Percentiles rank a stretch among this genome's conserved stretches.
Evolutionary conservation across 2,888 invertebrate genomes (phyloP).

Genomic region (Rotaria sp.): DNA sequence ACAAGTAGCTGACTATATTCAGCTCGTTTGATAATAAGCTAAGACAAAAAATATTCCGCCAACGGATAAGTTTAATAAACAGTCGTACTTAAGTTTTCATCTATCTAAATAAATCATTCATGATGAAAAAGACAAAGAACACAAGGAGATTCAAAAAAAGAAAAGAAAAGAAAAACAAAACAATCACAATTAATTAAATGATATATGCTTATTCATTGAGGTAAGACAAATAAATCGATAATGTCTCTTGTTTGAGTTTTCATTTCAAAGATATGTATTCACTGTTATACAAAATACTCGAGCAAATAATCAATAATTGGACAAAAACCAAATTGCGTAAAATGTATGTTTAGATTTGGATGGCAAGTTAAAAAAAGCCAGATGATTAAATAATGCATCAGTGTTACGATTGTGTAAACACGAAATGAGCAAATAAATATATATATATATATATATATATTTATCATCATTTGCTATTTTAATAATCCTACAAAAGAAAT

Average conservation of each 20-base stretch:
- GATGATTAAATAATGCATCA: background rate
- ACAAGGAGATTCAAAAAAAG: background rate
- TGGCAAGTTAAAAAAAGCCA: background rate
- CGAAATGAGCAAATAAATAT: background rate
- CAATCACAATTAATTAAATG: background rate
- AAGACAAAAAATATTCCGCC: background rate
- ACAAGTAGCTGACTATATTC: background rate
- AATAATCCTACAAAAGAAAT: background rate
- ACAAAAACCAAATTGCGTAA: background rate
- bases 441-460: too few species aligned
- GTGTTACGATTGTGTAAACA: background rate
- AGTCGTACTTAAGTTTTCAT: background rate
- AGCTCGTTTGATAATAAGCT: background rate
- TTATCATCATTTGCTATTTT: too few species aligned
- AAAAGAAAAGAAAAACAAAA: background rate
- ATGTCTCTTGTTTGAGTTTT: background rate
- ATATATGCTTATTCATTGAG: background rate
- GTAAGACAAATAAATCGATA: background rate
- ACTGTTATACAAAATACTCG: background rate
- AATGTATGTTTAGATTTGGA: too few species aligned
- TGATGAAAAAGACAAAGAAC: too few species aligned
- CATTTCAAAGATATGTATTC: background rate
- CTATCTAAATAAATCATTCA: background rate
- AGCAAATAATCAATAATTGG: background rate
- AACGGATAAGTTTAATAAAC: too few species aligned